These are phyloP conservation scores for Tiaroga cobitis DNA, from an alignment of 2,797 vertebrate genomes.

Conservation along the genomic window DNA sequence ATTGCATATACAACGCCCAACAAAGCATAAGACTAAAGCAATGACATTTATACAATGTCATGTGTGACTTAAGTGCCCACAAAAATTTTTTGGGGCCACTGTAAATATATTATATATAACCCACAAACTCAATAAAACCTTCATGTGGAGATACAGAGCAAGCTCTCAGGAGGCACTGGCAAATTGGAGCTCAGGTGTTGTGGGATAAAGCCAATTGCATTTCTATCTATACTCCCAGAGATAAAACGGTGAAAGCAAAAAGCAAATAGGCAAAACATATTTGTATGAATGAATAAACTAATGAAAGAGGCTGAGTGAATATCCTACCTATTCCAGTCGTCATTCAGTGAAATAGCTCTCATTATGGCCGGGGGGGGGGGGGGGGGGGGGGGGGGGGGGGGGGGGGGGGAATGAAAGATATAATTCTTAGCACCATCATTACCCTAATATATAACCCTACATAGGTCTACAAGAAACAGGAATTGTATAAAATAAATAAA, in stretches of 20 bases:
- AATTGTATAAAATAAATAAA: not conserved
- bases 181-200: constrained; percentile 19
- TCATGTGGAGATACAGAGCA: not conserved
- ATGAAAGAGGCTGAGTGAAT: not conserved
- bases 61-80: not conserved
- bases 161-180: not conserved
- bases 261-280: constrained; percentile 7
- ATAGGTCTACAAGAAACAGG: not conserved
- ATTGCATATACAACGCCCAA: not conserved
- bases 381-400: too few relatives aligned
- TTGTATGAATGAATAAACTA: not conserved
- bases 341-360: not conserved
- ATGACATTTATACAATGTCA: not conserved
- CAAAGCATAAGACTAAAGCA: not conserved
- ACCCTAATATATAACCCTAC: not conserved
- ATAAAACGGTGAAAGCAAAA: not conserved
- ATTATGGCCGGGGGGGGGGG: not conserved
- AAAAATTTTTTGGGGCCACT: not conserved
- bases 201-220: not conserved
- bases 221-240: not conserved
- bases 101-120: not conserved
- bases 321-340: not conserved
- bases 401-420: not conserved
- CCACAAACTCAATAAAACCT: not conserved
- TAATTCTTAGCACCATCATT: not conserved